Evolutionary conservation across 2,888 invertebrate species (phyloP).

Genomic region (Tachystola acroxantha): DNA sequence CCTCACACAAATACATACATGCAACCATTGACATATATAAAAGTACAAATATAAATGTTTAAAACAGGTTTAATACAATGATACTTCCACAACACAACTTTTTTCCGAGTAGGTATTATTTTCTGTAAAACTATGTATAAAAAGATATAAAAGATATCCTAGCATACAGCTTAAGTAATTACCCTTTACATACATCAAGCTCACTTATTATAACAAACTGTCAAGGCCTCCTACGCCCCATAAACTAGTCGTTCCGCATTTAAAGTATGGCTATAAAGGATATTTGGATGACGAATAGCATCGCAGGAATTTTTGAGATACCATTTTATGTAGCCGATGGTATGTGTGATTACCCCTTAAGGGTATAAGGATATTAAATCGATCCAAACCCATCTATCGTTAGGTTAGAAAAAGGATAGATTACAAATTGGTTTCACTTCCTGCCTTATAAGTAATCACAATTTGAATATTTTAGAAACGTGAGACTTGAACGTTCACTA

Average conservation of each 20-base stretch:
- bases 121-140: background rate
- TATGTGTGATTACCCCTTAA: constrained; percentile 22
- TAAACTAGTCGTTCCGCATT: constrained; percentile 33
- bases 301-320: constrained; percentile 28
- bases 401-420: constrained; percentile 22
- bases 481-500: no score
- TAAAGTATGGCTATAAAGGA: constrained; percentile 34
- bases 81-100: background rate
- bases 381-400: constrained; percentile 15
- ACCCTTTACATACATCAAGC: no score
- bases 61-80: background rate
- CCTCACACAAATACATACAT: no score
- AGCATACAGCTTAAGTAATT: no score
- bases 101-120: background rate
- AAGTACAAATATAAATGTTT: background rate
- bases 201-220: no score
- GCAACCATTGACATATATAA: no score
- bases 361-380: constrained; percentile 26
- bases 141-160: no score
- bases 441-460: constrained; percentile 32
- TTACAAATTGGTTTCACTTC: constrained; percentile 48
- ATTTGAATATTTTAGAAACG: constrained; percentile 18
- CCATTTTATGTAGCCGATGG: constrained; percentile 10
- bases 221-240: constrained; percentile 18
- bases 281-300: constrained; percentile 41